These are phyloP conservation scores for Cyaniris semiargus DNA, from an alignment of 2,888 invertebrate genomes.

Conservation along the genomic window DNA sequence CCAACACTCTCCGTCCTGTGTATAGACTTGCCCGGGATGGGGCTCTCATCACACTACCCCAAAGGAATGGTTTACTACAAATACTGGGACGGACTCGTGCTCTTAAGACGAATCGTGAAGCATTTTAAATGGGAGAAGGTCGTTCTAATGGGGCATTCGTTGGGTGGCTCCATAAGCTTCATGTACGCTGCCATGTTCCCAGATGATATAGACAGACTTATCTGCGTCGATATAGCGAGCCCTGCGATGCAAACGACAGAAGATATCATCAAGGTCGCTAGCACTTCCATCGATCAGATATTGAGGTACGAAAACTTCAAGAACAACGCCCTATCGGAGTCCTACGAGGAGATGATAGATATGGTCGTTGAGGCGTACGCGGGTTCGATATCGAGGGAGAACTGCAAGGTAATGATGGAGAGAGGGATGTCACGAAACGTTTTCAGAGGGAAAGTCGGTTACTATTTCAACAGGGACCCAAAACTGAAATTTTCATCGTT, in stretches of 20 bases:
- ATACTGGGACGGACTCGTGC: constrained; percentile 88
- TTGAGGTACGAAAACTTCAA: constrained; percentile 20
- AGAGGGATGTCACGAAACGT: constrained; percentile 84
- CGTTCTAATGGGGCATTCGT: constrained; percentile 86
- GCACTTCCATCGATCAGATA: constrained; percentile 21
- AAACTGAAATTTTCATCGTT: constrained; percentile 84
- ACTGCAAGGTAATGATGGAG: constrained; percentile 43
- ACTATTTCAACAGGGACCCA: constrained; percentile 86
- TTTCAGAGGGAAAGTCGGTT: constrained; percentile 60
- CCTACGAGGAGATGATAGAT: constrained; percentile 8
- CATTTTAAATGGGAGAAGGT: constrained; percentile 87
- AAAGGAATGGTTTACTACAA: constrained; percentile 83
- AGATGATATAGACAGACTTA: constrained; percentile 81
- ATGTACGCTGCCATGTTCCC: constrained; percentile 89
- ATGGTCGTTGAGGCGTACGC: not conserved
- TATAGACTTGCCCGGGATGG: constrained; percentile 91
- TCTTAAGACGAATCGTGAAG: constrained; percentile 86
- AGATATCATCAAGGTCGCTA: constrained; percentile 71
- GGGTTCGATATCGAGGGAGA: constrained; percentile 23
- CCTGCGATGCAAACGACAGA: constrained; percentile 83
- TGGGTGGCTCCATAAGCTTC: constrained; percentile 89
- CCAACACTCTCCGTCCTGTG: constrained; percentile 84
- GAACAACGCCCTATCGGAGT: not conserved
- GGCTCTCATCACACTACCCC: constrained; percentile 81
- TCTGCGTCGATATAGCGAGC: constrained; percentile 88